Conservation (phyloP, 2,797 vertebrate species). For the Neomorphus geoffroyi region DNA sequence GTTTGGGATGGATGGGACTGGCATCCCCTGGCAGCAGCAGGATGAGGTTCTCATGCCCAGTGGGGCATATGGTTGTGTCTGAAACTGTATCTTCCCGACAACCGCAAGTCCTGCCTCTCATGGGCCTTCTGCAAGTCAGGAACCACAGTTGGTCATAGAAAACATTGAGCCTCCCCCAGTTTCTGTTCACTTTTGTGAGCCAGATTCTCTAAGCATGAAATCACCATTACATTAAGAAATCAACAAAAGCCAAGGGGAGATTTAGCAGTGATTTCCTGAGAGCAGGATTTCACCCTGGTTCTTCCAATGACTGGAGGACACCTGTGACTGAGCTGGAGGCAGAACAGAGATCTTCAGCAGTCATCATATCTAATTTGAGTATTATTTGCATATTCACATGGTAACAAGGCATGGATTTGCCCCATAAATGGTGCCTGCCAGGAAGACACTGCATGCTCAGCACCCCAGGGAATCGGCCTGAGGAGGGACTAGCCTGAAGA, state of each 20-base stretch:
- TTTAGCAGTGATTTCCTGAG: neutral
- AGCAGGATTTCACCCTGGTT: fast-evolving
- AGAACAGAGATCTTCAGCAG: neutral
- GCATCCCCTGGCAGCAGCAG: neutral
- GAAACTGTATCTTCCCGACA: neutral
- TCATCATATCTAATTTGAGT: neutral
- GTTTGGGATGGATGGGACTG: fast-evolving
- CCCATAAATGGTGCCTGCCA: too few relatives aligned
- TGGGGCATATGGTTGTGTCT: neutral
- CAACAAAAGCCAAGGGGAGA: neutral
- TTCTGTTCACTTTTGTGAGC: neutral
- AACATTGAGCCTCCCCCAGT: fast-evolving
- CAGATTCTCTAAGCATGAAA: neutral
- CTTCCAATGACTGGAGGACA: neutral
- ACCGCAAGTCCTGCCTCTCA: fast-evolving
- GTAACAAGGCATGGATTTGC: too few relatives aligned
- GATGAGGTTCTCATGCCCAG: neutral
- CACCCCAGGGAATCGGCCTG: too few relatives aligned
- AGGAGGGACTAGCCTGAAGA: too few relatives aligned
- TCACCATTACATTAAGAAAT: neutral
- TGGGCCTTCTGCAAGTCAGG: neutral
- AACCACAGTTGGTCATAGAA: neutral
- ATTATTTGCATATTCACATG: neutral
- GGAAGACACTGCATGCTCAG: too few relatives aligned
- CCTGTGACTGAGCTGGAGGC: fast-evolving